Conservation (phyloP, 2,888 invertebrate genomes). For the Drosophila stalkeri region DNA sequence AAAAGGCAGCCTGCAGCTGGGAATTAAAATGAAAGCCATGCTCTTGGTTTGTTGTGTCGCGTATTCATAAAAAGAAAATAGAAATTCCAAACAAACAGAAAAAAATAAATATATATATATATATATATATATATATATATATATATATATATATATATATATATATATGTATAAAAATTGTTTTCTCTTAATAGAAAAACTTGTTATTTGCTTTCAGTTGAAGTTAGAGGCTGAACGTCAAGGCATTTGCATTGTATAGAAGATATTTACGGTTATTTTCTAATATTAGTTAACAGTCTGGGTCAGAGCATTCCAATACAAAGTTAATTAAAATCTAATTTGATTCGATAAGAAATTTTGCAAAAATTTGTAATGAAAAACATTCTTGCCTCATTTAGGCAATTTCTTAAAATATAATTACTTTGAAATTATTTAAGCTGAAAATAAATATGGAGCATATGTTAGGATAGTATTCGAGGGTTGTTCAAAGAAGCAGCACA, state of each 20-base stretch:
- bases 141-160: neutral
- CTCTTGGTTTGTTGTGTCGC: conserved; percentile 28
- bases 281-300: neutral
- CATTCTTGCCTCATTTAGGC: neutral
- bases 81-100: conserved; percentile 6
- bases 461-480: neutral
- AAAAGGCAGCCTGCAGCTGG: conserved; percentile 22
- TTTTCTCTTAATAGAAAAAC: conserved; percentile 17
- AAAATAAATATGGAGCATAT: neutral
- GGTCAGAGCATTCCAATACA: neutral
- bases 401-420: conserved; percentile 6
- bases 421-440: neutral
- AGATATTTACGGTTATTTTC: neutral
- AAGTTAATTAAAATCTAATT: neutral
- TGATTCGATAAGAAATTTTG: neutral
- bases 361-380: neutral
- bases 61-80: conserved; percentile 6
- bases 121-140: neutral
- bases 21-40: conserved; percentile 28
- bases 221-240: too few relatives aligned
- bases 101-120: conserved; percentile 1
- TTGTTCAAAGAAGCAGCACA: conserved; percentile 5
- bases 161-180: conserved; percentile 8
- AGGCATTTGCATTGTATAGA: neutral
- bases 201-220: neutral